Evolutionary conservation across 2,113 vertebrate genomes (phyloP), one percentile per base, ranked within the genome.

Genomic region (Eulacestoma nigropectus): DNA sequence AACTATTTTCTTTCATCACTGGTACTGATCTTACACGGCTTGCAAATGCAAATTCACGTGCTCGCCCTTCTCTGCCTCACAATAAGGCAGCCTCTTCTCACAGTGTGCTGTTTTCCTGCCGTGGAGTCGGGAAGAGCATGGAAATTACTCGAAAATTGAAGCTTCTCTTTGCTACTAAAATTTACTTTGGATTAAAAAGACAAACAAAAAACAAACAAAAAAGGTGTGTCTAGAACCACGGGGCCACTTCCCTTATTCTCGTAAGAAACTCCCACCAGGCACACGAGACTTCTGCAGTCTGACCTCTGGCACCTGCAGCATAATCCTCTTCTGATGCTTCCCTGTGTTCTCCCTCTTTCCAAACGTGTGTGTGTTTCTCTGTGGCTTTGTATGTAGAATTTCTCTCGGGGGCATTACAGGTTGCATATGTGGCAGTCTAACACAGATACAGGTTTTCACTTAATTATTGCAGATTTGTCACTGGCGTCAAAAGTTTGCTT

Each of bases 341-440:
- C 39, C 33, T 41, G 21, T 41, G 62, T 85, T 63, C 18, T 79
- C 57, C 42, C 53, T 30, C 70, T 90, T 73, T 42, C 79, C 73
- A 49, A 50, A 29, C 0, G 0, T 30, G 27, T 1, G 1, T 32
- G 11, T 47, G 23, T 50, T 84, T 68, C 47, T 64, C 84, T 37
- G 29, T 52, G 50, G 16, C 44, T 19, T n/a, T 12, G 11, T 25
- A 7, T 2, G 7, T 10, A 50, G 50, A 42, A n/a, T 73, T 94
- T 52, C 29, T 87, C 35, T 50, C 0, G 0, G 69, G 39, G 78
- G 33, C 1, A 0, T 46, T 74, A 33, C 6, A 5, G n/a, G 63
- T 87, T 76, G 53, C 20, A 0, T 44, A 13, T 15, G 27, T 46
- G 52, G 16, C 72, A 68, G 25, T 42, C 55, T 70, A 72, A 57